These are phyloP conservation scores for Clusia tigrina DNA, from an alignment of 2,888 invertebrate genomes.

Conservation along the genomic window DNA sequence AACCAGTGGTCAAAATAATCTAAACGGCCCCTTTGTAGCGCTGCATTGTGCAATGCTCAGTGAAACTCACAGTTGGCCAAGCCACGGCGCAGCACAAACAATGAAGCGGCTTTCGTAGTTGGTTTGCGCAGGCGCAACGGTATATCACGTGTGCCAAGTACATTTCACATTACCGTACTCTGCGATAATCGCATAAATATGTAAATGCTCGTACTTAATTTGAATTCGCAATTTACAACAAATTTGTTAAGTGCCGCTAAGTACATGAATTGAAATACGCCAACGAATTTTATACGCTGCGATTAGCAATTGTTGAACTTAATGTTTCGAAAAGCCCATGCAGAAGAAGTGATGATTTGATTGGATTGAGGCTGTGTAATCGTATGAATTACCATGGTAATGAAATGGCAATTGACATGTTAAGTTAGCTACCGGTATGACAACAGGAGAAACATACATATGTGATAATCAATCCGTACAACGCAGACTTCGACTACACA, in stretches of 20 bases:
- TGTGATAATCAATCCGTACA: no score
- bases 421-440: no score
- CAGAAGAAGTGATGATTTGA: no score
- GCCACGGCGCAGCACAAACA: neutral
- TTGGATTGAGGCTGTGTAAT: no score
- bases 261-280: neutral
- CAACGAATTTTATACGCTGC: no score
- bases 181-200: neutral
- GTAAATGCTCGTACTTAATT: neutral
- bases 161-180: neutral
- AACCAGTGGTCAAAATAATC: neutral
- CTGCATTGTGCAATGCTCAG: neutral
- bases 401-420: no score
- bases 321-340: no score
- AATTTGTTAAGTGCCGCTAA: neutral
- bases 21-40: neutral
- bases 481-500: no score
- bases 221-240: neutral
- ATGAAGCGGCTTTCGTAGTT: neutral
- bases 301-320: no score
- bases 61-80: neutral
- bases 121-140: neutral
- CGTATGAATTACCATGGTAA: no score
- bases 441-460: no score
- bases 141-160: neutral